Conservation (phyloP, 2,113 vertebrate genomes). For the Struthio camelus region DNA sequence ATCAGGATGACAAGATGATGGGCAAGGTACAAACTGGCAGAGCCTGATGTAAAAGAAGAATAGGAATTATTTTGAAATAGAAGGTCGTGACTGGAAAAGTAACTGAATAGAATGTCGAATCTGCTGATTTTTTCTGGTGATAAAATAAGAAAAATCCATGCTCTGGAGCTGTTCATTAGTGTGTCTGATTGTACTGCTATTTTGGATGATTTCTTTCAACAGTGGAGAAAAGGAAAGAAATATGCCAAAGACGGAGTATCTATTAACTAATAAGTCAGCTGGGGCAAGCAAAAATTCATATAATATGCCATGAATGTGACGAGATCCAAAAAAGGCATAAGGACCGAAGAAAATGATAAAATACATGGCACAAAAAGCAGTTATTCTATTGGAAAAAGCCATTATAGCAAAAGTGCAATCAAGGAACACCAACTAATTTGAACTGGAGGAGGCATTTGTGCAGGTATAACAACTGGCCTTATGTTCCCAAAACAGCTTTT, state of each 20-base stretch:
- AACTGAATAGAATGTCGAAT: background rate
- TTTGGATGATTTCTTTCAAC: constrained; percentile 26
- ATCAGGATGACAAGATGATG: background rate
- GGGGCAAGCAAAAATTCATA: constrained; percentile 46
- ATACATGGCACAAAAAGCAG: constrained; percentile 34
- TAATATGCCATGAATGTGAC: background rate
- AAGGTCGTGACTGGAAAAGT: background rate
- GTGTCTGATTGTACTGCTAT: constrained; percentile 22
- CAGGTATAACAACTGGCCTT: background rate
- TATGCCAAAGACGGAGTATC: constrained; percentile 42
- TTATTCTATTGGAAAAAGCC: constrained; percentile 35
- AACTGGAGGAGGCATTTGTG: background rate
- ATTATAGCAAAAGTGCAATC: background rate
- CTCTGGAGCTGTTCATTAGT: background rate
- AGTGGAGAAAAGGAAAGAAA: constrained; percentile 46
- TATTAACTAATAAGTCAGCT: constrained; percentile 54
- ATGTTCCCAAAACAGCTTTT: background rate
- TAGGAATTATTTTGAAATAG: background rate
- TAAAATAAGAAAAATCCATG: background rate
- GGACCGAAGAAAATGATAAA: constrained; percentile 51
- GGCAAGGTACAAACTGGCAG: background rate
- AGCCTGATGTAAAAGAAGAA: background rate
- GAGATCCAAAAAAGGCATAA: constrained; percentile 4
- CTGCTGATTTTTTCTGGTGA: background rate
- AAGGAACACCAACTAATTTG: constrained; percentile 50